These are phyloP conservation scores for Cotesia chilonis DNA, from an alignment of 1,140 invertebrate species.

Conservation along the genomic window DNA sequence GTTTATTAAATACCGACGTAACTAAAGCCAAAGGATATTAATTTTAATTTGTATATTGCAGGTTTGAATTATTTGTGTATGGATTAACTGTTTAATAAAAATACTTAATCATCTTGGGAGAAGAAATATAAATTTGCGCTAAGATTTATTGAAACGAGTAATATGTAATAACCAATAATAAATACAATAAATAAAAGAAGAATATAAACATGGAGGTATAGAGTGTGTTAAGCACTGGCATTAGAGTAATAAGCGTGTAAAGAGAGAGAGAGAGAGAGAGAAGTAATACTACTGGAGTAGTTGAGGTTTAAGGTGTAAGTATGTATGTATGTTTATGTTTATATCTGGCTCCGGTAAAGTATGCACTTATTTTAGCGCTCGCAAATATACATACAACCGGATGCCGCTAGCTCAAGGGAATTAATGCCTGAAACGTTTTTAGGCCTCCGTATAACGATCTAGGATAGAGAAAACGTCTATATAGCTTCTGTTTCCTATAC, in stretches of 20 bases:
- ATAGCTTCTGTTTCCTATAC: neutral
- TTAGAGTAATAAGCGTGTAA: conserved; percentile 66
- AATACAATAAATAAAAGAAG: conserved; percentile 22
- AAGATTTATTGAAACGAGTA: conserved; percentile 7
- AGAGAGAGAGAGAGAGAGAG: conserved; percentile 56
- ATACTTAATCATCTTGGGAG: conserved; percentile 2
- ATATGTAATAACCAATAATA: too few relatives aligned
- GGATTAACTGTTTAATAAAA: neutral
- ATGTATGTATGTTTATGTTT: conserved; percentile 20
- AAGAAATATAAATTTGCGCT: neutral
- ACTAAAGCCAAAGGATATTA: too few relatives aligned
- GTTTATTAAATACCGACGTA: neutral
- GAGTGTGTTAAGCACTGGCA: conserved; percentile 63
- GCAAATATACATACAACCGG: conserved; percentile 31
- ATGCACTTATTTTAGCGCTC: conserved; percentile 37
- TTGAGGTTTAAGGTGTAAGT: conserved; percentile 15
- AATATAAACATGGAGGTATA: neutral
- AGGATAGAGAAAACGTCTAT: conserved; percentile 11
- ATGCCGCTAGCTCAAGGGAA: conserved; percentile 33
- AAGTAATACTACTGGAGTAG: neutral
- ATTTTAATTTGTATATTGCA: too few relatives aligned
- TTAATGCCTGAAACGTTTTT: conserved; percentile 27
- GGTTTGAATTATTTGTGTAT: neutral
- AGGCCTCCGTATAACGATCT: conserved; percentile 24
- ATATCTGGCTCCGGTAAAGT: conserved; percentile 1